Conservation (phyloP, 2,113 vertebrate species). For the Bujurquina vittata region DNA sequence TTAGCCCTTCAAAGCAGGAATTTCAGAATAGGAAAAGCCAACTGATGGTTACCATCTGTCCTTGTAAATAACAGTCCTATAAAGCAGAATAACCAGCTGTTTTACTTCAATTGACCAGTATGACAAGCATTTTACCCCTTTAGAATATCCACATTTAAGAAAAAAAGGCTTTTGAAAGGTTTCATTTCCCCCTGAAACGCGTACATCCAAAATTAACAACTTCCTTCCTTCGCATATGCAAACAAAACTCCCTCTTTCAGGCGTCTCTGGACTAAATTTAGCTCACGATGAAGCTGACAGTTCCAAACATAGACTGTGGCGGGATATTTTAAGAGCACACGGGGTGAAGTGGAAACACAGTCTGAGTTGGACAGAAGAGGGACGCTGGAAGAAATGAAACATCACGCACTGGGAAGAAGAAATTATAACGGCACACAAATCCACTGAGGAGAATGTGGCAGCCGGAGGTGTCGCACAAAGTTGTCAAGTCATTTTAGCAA, state of each 20-base stretch:
- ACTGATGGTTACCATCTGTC: background rate
- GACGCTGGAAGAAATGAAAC: constrained; percentile 23
- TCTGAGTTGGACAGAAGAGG: background rate
- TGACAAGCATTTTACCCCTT: background rate
- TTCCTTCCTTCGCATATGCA: background rate
- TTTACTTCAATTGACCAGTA: background rate
- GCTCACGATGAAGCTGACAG: background rate
- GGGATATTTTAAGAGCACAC: background rate
- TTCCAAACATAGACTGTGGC: constrained; percentile 25
- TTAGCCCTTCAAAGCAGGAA: background rate
- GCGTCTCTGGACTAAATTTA: constrained; percentile 22
- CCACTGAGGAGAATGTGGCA: constrained; percentile 8
- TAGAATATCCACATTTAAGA: background rate
- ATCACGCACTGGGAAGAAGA: background rate
- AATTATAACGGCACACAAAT: background rate
- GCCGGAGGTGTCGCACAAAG: constrained; percentile 30
- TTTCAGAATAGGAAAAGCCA: background rate
- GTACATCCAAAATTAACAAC: background rate
- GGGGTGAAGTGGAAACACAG: constrained; percentile 26
- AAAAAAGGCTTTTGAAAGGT: background rate
- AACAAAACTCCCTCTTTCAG: background rate
- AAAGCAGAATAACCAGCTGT: background rate
- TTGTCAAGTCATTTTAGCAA: background rate
- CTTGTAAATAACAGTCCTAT: background rate
- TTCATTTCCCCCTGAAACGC: background rate